phyloP scores from a whole-genome alignment of 2,113 vertebrate genomes.

The Vulpes vulpes region DNA sequence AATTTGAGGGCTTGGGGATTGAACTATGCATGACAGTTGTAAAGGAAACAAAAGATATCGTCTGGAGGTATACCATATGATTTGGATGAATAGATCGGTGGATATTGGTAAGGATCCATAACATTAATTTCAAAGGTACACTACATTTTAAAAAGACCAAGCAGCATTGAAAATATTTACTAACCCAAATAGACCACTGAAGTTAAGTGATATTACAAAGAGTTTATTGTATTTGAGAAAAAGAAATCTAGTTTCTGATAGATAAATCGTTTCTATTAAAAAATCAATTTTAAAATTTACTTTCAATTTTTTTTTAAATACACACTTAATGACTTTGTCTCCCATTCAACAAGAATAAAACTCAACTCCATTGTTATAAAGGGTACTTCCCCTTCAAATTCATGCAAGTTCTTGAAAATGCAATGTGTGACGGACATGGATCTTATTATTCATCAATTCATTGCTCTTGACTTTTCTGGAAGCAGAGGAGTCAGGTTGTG shows the following conservation, averaged over 20 bases:
- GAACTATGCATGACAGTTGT: conserved; percentile 39
- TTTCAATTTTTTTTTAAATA: not conserved
- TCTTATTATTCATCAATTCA: not conserved
- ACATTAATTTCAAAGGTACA: conserved; percentile 5
- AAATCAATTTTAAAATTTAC: not conserved
- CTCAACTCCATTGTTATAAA: not conserved
- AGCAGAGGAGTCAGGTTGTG: not conserved
- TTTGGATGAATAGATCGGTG: not conserved
- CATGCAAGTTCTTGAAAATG: not conserved
- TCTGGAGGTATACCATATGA: not conserved
- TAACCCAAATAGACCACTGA: not conserved
- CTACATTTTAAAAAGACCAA: not conserved
- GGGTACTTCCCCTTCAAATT: not conserved
- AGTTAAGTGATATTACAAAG: conserved; percentile 27
- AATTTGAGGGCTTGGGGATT: not conserved
- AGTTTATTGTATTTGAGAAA: not conserved
- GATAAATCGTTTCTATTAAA: not conserved
- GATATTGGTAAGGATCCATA: not conserved
- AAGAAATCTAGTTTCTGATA: not conserved
- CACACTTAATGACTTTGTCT: not conserved
- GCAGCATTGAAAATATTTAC: not conserved
- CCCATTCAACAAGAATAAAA: not conserved
- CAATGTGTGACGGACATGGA: not conserved
- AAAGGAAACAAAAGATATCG: conserved; percentile 56
- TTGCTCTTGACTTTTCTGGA: not conserved